A percentile compares a stretch with the other conserved stretches of the same genome.
These are phyloP conservation scores for Cryptophagus acutangulus DNA, from an alignment of 2,888 invertebrate genomes.

Conservation along the genomic window DNA sequence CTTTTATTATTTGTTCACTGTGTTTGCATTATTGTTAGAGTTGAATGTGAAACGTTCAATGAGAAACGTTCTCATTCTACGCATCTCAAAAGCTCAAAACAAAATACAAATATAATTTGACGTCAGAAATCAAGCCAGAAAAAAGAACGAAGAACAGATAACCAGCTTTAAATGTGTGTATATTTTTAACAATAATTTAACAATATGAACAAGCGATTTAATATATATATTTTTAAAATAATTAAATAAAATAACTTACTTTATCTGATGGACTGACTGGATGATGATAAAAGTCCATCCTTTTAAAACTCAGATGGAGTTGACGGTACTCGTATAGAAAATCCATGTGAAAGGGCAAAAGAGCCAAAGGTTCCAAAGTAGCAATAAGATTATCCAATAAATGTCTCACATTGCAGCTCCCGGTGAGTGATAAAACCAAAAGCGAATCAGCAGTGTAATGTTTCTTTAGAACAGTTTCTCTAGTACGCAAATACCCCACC, in stretches of 20 bases:
- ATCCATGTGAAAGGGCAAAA: slow-evolving; percentile 77
- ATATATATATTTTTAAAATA: neutral
- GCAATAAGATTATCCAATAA: slow-evolving; percentile 70
- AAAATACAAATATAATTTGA: too few species aligned
- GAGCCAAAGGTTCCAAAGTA: slow-evolving; percentile 72
- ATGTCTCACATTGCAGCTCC: slow-evolving; percentile 56
- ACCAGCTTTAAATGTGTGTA: too few species aligned
- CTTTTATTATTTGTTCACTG: too few species aligned
- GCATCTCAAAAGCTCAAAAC: too few species aligned
- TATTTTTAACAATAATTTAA: slow-evolving; percentile 5
- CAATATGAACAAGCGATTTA: neutral
- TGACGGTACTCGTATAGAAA: slow-evolving; percentile 74
- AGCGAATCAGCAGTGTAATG: slow-evolving; percentile 76
- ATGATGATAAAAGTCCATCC: slow-evolving; percentile 52
- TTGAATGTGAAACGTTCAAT: too few species aligned
- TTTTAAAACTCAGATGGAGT: slow-evolving; percentile 69
- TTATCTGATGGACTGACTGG: slow-evolving; percentile 44
- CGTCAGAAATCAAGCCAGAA: too few species aligned
- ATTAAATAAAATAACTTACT: slow-evolving; percentile 16
- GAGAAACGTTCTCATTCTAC: too few species aligned
- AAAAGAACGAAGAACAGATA: too few species aligned
- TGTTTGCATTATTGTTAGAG: too few species aligned
- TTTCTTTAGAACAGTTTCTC: slow-evolving; percentile 74
- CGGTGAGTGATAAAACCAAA: slow-evolving; percentile 60
- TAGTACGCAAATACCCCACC: slow-evolving; percentile 79